Evolutionary conservation across 1,140 invertebrate species (phyloP), one percentile per base, ranked within the genome.

Genomic region (Luehdorfia chinensis): DNA sequence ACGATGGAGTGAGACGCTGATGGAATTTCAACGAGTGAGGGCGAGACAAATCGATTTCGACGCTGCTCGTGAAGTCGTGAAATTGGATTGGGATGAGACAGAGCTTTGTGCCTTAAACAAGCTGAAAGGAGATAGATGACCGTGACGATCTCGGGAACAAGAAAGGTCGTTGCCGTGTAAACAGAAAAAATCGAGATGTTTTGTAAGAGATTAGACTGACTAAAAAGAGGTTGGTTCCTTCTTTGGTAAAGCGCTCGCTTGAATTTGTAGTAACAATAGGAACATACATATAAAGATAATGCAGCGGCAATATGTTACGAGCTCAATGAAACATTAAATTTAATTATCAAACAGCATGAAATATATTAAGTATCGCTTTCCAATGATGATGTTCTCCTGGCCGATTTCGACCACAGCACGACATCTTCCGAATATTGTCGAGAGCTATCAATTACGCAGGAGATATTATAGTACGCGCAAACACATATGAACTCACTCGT

Each of bases 11-110:
- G 60, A 54, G 69, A 73, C 57, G 55, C 48, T 55, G 59, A 68
- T 67, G 55, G 59, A 52, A 69, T 71, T 63, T 50, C 47, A 48
- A 63, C 55, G 51, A 59, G 76, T 60, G 61, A 56, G 64, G 64
- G 76, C 73, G 75, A 73, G 75, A 84, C 71, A 74, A 74, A 80
- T 78, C 63, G 75, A 75, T 76, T 80, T 66, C 62, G 68, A 50
- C 39, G 45, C 50, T 50, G 44, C 58, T 72, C 55, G 55, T 58
- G 59, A 77, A 69, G 57, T 64, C 63, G 60, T 54, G 53, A 72
- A 71, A 67, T 71, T 66, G 59, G 55, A 60, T 71, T 73, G 52
- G 54, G 66, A 53, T 61, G 56, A 62, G 63, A 66, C 74, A 78
- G 45, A 52, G 59, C 16, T 19, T 19, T 21, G 12, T 6, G 16